Percentiles rank a stretch among this genome's conserved stretches.
Conservation (phyloP, 2,797 vertebrate genomes). For the Bufotes viridis region DNA sequence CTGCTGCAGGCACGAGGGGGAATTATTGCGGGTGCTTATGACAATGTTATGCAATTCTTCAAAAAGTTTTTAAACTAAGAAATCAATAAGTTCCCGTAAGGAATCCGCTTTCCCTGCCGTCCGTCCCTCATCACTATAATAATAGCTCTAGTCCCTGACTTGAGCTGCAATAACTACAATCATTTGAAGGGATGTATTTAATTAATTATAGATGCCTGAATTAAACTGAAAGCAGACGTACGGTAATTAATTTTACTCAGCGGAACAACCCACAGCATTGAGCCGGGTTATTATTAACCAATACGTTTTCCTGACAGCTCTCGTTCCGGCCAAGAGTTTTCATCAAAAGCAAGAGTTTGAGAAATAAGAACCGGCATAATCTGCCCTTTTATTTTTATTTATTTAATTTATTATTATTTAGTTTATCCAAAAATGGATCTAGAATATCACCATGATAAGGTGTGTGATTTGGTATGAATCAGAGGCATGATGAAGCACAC, state of each 20-base stretch:
- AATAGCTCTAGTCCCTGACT: neutral
- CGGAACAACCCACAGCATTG: neutral
- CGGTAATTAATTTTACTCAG: slow-evolving; percentile 44
- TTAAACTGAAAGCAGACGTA: slow-evolving; percentile 21
- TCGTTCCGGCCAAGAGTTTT: neutral
- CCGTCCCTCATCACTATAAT: slow-evolving; percentile 1
- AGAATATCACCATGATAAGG: neutral
- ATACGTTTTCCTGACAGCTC: slow-evolving; percentile 14
- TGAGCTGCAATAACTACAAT: neutral
- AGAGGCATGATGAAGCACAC: neutral
- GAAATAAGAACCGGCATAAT: neutral
- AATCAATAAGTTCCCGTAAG: neutral
- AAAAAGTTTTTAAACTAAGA: neutral
- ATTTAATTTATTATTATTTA: too few relatives aligned
- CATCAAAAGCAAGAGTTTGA: neutral
- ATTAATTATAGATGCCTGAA: slow-evolving; percentile 41
- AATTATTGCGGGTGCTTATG: neutral
- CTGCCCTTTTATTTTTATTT: neutral
- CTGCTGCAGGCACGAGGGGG: neutral
- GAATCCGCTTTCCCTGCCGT: neutral
- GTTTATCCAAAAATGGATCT: neutral
- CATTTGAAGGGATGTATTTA: neutral
- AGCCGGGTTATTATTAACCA: slow-evolving; percentile 13
- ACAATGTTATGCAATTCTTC: neutral
- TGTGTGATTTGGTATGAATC: neutral